Base-by-base conservation (phyloP, 2,797 vertebrate genomes). In the Gobionotothen gibberifrons region DNA sequence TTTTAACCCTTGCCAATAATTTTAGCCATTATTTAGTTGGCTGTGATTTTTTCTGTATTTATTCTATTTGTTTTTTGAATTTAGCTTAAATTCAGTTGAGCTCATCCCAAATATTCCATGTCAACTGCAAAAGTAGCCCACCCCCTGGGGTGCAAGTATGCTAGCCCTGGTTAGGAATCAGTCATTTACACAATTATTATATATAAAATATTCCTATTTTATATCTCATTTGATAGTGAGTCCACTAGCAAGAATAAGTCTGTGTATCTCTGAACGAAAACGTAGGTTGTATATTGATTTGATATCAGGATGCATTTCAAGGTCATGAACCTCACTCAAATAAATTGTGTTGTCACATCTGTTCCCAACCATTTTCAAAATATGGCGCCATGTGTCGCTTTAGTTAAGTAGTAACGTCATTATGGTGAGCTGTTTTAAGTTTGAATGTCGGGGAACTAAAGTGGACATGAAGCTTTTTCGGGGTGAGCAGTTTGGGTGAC, bases 401-500 rank as follows among this genome's bases (percentile, higher is more conserved):
- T 43, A 19, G 11, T 4, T 5, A 4, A 3, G 32, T 5, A 2
- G 15, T 29, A 14, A 11, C n/a, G 17, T 46, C 17, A 32, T 29
- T 16, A 12, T 14, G 9, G 17, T 9, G 5, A 32, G 39, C 29
- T 4, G 16, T 2, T 36, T 4, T 43, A 4, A 5, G 1, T 16
- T 9, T 32, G 19, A 9, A 44, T 4, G 32, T 49, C 4, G 21
- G 40, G 9, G 43, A 15, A 39, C 4, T 8, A 10, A 16, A 64
- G 15, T 47, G 62, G 65, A 55, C 36, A 47, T 14, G 15, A 15
- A n/a, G 63, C 42, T 47, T 6, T 63, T 65, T 55, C 26, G 56
- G 43, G 55, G 79, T 75, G 69, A 9, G 32, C 72, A 15, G 15
- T 47, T 29, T 15, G 52, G 58, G 48, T 69, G 72, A 84, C 51